Percentiles rank a stretch among this genome's conserved stretches.
Evolutionary conservation across 2,888 invertebrate species (phyloP).

Genomic region (Lutraria lutraria): DNA sequence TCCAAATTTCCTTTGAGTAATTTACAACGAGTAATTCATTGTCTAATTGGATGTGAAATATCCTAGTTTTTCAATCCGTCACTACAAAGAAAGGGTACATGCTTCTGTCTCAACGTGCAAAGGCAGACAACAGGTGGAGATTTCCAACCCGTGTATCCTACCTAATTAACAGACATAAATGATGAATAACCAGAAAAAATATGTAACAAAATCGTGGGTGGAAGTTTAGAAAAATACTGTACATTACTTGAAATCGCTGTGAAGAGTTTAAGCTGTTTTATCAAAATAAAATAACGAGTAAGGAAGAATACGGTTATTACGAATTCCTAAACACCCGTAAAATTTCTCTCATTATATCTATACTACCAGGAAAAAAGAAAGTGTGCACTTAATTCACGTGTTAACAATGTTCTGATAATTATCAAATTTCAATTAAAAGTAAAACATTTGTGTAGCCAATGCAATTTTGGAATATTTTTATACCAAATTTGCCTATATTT

Average conservation of each 20-base stretch:
- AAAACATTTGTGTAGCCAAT: too few relatives aligned
- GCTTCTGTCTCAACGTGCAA: neutral
- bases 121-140: slow-evolving; percentile 15
- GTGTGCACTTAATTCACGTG: too few relatives aligned
- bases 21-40: neutral
- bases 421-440: too few relatives aligned
- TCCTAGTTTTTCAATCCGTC: neutral
- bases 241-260: neutral
- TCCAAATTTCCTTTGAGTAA: neutral
- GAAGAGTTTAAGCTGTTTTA: neutral
- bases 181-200: neutral
- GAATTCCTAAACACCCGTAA: too few relatives aligned
- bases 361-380: too few relatives aligned
- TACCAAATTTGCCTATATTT: too few relatives aligned
- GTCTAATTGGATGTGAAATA: slow-evolving; percentile 19
- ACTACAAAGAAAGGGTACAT: neutral
- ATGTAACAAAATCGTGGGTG: neutral
- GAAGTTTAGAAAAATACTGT: neutral
- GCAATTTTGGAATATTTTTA: too few relatives aligned
- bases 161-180: slow-evolving; percentile 2
- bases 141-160: neutral
- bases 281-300: neutral
- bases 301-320: too few relatives aligned
- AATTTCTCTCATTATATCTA: too few relatives aligned
- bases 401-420: too few relatives aligned